Evolutionary conservation across 2,113 vertebrate species (phyloP), one percentile per base, ranked within the genome.

Genomic region (Macquaria ambigua): DNA sequence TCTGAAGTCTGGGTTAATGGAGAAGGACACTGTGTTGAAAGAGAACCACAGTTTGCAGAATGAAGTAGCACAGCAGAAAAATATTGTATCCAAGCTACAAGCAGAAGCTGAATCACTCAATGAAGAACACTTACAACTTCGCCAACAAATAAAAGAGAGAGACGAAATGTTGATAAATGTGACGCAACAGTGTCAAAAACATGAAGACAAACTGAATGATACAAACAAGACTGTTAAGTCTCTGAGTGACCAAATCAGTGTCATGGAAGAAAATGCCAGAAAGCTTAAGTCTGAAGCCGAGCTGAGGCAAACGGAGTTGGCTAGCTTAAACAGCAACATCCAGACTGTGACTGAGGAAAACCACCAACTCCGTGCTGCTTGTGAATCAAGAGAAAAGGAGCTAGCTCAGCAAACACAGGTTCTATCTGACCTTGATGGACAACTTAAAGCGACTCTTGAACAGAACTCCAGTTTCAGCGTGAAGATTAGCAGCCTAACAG

Each of bases 301-400:
- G 18, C 77, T 79, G 59, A 91, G 75, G 5, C 91, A 94, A 58
- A 82, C 83, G 5, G 94, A 96, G 89, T 8, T 90, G 21, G 56
- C 62, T 6, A 88, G 79, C 20, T 87, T 95, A 53, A 94, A 92
- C 63, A 88, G 91, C 3, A 80, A 85, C 48, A 50, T 93, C 52
- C 92, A 95, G 48, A 59, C 73, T 18, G 70, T 95, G 31, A 89
- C 84, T n/a, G 86, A 95, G 28, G 94, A 97, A 86, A 97, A 96
- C 84, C 91, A 74, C 1, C 90, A 92, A 0, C 92, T 97, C 23
- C 92, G 80, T 15, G 71, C 79, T 31, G 84, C 89, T 5, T 87
- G 95, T 52, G 91, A 95, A 48, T 79, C 84, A 25, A 94, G 85
- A 76, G 92, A 94, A 63, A 74, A 89, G 77, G 86, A 94, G 77